These are phyloP conservation scores for Carollia perspicillata DNA, from an alignment of 2,113 vertebrate species.

Conservation along the genomic window DNA sequence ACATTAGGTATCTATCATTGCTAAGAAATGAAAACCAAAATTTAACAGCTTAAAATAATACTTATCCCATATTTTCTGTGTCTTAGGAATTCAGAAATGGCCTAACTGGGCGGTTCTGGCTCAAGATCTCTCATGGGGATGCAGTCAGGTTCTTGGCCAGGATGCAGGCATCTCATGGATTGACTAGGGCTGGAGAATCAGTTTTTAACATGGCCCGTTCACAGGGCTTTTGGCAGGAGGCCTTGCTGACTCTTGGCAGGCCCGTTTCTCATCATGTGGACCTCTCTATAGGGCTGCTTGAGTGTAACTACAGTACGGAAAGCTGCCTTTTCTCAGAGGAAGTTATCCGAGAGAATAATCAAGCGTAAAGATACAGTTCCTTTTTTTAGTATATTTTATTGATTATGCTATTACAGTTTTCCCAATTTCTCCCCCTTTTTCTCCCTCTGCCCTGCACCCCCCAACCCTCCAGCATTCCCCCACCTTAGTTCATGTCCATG, in stretches of 20 bases:
- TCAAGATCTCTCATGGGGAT: too few species aligned
- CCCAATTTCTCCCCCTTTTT: too few species aligned
- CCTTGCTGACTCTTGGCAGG: neutral
- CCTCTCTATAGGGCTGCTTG: too few species aligned
- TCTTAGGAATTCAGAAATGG: neutral
- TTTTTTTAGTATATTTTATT: neutral
- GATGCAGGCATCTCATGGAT: neutral
- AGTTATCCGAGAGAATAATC: neutral
- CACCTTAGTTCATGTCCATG: too few species aligned
- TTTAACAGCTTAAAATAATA: neutral
- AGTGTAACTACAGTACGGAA: neutral
- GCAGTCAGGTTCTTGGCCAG: too few species aligned
- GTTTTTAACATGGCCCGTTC: neutral
- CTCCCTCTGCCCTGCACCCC: too few species aligned
- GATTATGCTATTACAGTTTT: too few species aligned
- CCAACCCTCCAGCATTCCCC: too few species aligned
- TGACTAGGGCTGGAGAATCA: neutral
- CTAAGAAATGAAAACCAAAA: neutral
- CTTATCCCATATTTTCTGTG: neutral
- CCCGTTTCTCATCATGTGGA: neutral
- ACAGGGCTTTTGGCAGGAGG: neutral
- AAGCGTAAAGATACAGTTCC: too few species aligned
- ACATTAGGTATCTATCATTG: neutral
- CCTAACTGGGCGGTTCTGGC: neutral
- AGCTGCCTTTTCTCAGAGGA: neutral